Base-by-base conservation (phyloP, 2,113 vertebrate species). In the Festucalex cinctus region DNA sequence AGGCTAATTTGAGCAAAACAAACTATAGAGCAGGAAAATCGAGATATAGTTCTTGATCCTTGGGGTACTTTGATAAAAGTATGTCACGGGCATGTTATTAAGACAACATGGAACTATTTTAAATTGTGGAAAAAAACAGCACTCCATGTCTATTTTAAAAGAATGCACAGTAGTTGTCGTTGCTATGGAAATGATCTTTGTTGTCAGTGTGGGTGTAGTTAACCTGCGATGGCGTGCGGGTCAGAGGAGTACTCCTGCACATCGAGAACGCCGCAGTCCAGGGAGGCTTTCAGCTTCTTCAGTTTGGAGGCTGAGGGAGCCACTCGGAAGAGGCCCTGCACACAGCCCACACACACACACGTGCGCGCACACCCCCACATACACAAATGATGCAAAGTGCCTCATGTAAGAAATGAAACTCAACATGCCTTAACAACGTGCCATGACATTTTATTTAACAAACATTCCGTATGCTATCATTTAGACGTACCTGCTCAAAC, bases 191-290 rank as follows among this genome's bases (percentile, higher is more conserved):
- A 84, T 74, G 10, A 36, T 6, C 59, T 71, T 46, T 58, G 76
- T 77, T 69, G 36, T 63, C 51, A 32, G 28, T 32, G 79, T 78
- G 64, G 68, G 78, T 22, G 70, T 43, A 41, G 78, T 77, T 77
- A 88, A 99, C 97, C 97, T 94, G 97, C 97, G 1, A 98, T 96
- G 75, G 97, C 96, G 0, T 99, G 97, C 0, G 97, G 97, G 82
- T 99, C 97, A 0, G 94, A 94, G 0, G 97, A 98, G 75, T 97
- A 99, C 84, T 99, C 97, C 88, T 95, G 96, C 74, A 98, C 94
- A 0, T 99, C 97, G 80, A 99, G 85, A 83, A 98, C 96, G 0
- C 97, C 98, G 69, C 97, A 99, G 85, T 99, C 97, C 76, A 99
- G 90, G 1, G 97, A 96, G 0, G 97, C 96, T 88, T 99, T 99